Conservation (phyloP, 2,888 invertebrate species). For the Anoplius nigerrimus region DNA sequence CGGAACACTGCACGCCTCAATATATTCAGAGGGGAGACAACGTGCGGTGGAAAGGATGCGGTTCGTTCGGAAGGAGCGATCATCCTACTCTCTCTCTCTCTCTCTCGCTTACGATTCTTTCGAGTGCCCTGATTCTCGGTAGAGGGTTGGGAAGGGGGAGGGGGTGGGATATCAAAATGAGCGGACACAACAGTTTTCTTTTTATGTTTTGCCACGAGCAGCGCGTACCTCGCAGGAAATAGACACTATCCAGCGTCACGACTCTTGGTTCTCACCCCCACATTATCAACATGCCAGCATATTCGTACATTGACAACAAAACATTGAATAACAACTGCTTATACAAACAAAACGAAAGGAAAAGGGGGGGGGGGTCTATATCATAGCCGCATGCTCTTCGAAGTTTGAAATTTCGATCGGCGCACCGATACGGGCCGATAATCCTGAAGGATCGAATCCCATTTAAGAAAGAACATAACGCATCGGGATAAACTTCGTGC, state of each 20-base stretch:
- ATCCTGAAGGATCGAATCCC: not conserved
- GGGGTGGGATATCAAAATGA: too few species aligned
- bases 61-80: too few species aligned
- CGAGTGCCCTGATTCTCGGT: too few species aligned
- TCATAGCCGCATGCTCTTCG: constrained; percentile 26
- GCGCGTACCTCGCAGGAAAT: constrained; percentile 55
- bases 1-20: too few species aligned
- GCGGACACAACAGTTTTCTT: not conserved
- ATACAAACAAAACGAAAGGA: constrained; percentile 49
- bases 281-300: constrained; percentile 62
- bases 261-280: constrained; percentile 54
- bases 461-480: not conserved
- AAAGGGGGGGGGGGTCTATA: constrained; percentile 44
- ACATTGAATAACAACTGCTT: constrained; percentile 52
- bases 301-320: constrained; percentile 53
- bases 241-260: constrained; percentile 46
- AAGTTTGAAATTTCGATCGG: constrained; percentile 33
- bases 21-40: too few species aligned
- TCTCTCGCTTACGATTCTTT: too few species aligned
- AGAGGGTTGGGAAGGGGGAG: too few species aligned
- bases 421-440: constrained; percentile 1
- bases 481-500: not conserved
- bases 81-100: too few species aligned
- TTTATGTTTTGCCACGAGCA: constrained; percentile 46
- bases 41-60: too few species aligned